Percentiles rank a stretch among this genome's conserved stretches.
phyloP scores from a whole-genome alignment of 1,140 invertebrate species.

The Archivesica marissinica region DNA sequence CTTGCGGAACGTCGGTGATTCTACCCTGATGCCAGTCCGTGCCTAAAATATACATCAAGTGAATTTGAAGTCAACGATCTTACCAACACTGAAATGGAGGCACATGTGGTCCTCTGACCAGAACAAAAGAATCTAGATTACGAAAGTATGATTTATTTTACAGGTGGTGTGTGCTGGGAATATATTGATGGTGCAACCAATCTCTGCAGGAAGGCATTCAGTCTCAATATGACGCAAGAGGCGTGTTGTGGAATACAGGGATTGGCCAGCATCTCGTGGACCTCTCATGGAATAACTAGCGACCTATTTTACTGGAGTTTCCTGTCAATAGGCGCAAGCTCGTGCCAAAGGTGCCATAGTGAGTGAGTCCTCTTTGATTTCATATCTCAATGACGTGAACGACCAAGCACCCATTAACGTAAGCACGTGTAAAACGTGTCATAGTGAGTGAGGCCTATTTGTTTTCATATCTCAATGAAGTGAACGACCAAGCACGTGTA shows the following conservation, averaged over 20 bases:
- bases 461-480: too few relatives aligned
- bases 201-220: slow-evolving; percentile 27
- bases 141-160: background rate
- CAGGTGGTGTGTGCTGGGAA: slow-evolving; percentile 48
- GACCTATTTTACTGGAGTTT: slow-evolving; percentile 41
- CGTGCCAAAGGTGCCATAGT: slow-evolving; percentile 43
- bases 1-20: too few relatives aligned
- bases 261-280: background rate
- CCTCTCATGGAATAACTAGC: background rate
- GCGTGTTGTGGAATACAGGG: slow-evolving; percentile 26
- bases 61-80: too few relatives aligned
- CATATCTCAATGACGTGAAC: background rate
- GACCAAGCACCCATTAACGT: background rate
- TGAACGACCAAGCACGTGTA: too few relatives aligned
- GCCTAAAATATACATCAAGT: too few relatives aligned
- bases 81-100: too few relatives aligned
- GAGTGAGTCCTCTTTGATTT: slow-evolving; percentile 22
- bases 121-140: too few relatives aligned
- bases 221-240: slow-evolving; percentile 13
- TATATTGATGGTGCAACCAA: background rate
- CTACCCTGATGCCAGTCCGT: too few relatives aligned
- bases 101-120: too few relatives aligned
- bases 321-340: slow-evolving; percentile 6
- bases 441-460: background rate
- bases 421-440: background rate